Percentiles rank a stretch among this genome's conserved stretches.
These are phyloP conservation scores for Chrysopilus asiliformis DNA, from an alignment of 2,888 invertebrate genomes.

Conservation along the genomic window DNA sequence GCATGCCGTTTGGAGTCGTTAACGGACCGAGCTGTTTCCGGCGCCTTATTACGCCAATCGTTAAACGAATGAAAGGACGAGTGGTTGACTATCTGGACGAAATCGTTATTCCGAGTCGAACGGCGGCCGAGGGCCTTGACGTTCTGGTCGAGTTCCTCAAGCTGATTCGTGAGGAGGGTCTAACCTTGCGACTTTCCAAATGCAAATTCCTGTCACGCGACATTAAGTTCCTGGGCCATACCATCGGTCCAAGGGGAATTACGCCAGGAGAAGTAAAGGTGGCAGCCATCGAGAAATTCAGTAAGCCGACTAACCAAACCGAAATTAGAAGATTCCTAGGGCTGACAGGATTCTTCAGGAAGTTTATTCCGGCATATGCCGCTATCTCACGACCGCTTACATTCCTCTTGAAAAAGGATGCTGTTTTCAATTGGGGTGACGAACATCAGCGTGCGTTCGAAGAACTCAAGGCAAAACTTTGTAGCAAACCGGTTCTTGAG, in stretches of 20 bases:
- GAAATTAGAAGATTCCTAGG: conserved; percentile 22
- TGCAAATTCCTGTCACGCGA: too few species aligned
- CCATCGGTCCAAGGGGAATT: conserved; percentile 19
- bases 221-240: conserved; percentile 15
- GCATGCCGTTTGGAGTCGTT: conserved; percentile 20
- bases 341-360: conserved; percentile 22
- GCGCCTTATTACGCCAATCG: conserved; percentile 2
- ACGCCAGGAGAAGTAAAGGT: conserved; percentile 17
- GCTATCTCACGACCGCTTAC: conserved; percentile 18
- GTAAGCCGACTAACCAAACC: conserved; percentile 15
- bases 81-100: conserved; percentile 4
- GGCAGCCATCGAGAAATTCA: conserved; percentile 18
- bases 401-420: conserved; percentile 12
- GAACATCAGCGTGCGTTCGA: conserved; percentile 20
- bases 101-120: conserved; percentile 9
- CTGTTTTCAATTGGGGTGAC: conserved; percentile 12
- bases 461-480: conserved; percentile 17
- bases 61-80: background rate
- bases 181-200: conserved; percentile 12
- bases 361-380: conserved; percentile 19
- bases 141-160: conserved; percentile 15
- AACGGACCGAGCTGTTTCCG: conserved; percentile 20
- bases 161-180: conserved; percentile 7
- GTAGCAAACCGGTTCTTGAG: conserved; percentile 19
- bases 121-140: conserved; percentile 15